These are phyloP conservation scores for Diaphora mendica DNA, from an alignment of 2,888 invertebrate genomes.

Conservation along the genomic window DNA sequence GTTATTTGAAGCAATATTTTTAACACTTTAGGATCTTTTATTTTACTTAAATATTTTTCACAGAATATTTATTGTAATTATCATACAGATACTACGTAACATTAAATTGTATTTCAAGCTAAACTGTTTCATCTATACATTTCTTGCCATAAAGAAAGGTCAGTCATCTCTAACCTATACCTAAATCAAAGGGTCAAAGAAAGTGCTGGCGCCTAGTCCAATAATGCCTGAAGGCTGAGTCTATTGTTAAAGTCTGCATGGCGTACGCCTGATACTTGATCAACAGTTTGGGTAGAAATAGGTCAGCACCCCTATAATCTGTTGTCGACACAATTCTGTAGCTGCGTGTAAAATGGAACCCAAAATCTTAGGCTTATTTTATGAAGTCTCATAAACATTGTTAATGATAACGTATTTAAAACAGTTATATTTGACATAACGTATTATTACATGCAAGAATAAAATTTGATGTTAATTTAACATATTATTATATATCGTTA, in stretches of 20 bases:
- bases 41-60: neutral
- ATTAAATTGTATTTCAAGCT: neutral
- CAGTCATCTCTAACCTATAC: slow-evolving; percentile 38
- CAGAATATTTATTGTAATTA: no score
- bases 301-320: slow-evolving; percentile 49
- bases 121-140: slow-evolving; percentile 1
- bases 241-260: slow-evolving; percentile 46
- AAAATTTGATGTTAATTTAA: no score
- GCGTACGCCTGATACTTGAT: slow-evolving; percentile 48
- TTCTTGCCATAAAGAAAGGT: slow-evolving; percentile 8
- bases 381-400: neutral
- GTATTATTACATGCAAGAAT: neutral
- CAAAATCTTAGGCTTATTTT: slow-evolving; percentile 5
- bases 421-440: neutral
- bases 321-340: slow-evolving; percentile 39
- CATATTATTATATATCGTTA: no score
- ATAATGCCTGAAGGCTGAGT: slow-evolving; percentile 48
- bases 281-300: slow-evolving; percentile 46
- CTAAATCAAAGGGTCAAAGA: slow-evolving; percentile 49
- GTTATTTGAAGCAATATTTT: no score
- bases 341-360: slow-evolving; percentile 2
- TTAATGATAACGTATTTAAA: neutral
- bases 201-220: slow-evolving; percentile 48
- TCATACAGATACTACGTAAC: neutral
- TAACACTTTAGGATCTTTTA: neutral